phyloP scores from a whole-genome alignment of 2,888 invertebrate genomes.

The Ceramica pisi region DNA sequence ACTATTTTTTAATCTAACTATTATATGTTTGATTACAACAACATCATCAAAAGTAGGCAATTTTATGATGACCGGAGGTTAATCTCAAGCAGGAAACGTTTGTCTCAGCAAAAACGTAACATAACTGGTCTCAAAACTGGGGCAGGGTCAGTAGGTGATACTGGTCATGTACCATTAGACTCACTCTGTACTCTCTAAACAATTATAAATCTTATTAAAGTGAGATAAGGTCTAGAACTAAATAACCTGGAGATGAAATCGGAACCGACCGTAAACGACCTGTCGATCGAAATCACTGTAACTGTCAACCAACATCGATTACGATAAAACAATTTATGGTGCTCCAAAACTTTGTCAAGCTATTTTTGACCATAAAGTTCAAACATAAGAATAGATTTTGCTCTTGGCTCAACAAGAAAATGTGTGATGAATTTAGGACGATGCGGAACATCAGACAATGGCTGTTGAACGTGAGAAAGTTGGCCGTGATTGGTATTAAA shows the following conservation, averaged over 20 bases:
- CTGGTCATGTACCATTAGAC: slow-evolving; percentile 60
- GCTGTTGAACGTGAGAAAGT: slow-evolving; percentile 70
- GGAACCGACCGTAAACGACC: slow-evolving; percentile 65
- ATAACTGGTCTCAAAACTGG: slow-evolving; percentile 67
- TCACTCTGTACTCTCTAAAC: slow-evolving; percentile 23
- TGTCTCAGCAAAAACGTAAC: slow-evolving; percentile 57
- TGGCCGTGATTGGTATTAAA: slow-evolving; percentile 61
- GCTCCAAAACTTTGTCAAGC: slow-evolving; percentile 21
- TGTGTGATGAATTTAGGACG: slow-evolving; percentile 45
- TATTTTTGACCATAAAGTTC: slow-evolving; percentile 36
- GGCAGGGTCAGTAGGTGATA: slow-evolving; percentile 78
- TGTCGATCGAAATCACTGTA: slow-evolving; percentile 74
- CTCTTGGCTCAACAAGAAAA: slow-evolving; percentile 12
- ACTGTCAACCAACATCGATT: slow-evolving; percentile 75
- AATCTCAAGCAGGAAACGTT: slow-evolving; percentile 39
- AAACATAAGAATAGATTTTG: slow-evolving; percentile 4
- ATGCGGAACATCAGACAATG: slow-evolving; percentile 48
- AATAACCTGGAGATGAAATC: slow-evolving; percentile 34
- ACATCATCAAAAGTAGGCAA: slow-evolving; percentile 2
- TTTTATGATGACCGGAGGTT: slow-evolving; percentile 34
- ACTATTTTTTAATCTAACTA: background rate
- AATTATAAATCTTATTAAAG: slow-evolving; percentile 61
- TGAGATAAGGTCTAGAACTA: slow-evolving; percentile 60
- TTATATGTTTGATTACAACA: slow-evolving; percentile 7
- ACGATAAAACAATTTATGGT: slow-evolving; percentile 52